A percentile compares a stretch with the other conserved stretches of the same genome.
Conservation (phyloP, 2,113 vertebrate genomes). For the Syngnathoides biaculeatus region DNA sequence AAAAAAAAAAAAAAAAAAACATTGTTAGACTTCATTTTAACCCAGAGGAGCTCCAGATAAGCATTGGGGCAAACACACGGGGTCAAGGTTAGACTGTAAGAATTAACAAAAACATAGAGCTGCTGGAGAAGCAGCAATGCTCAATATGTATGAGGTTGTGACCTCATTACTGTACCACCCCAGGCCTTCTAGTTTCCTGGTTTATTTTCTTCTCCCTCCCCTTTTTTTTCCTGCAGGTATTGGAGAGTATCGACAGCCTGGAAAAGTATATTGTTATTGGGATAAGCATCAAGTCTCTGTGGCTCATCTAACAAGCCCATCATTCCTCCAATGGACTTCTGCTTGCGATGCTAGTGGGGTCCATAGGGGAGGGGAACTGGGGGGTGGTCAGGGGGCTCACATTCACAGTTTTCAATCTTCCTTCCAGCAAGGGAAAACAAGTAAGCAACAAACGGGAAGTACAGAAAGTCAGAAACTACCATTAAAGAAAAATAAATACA, state of each 20-base stretch:
- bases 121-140: slow-evolving; percentile 24
- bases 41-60: slow-evolving; percentile 27
- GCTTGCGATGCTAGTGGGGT: slow-evolving; percentile 14
- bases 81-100: slow-evolving; percentile 23
- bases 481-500: not conserved
- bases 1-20: not conserved
- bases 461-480: not conserved
- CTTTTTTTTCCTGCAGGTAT: slow-evolving; percentile 29
- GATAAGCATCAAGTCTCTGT: slow-evolving; percentile 34
- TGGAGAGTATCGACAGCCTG: slow-evolving; percentile 34
- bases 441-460: slow-evolving; percentile 11
- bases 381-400: not conserved
- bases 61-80: slow-evolving; percentile 39
- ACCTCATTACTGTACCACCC: slow-evolving; percentile 51
- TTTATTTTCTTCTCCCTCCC: not conserved
- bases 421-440: slow-evolving; percentile 15
- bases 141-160: slow-evolving; percentile 47
- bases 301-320: slow-evolving; percentile 25
- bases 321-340: slow-evolving; percentile 12
- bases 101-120: slow-evolving; percentile 23
- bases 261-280: slow-evolving; percentile 33
- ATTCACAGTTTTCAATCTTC: not conserved
- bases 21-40: slow-evolving; percentile 51
- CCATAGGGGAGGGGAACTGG: not conserved
- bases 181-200: slow-evolving; percentile 11